A percentile compares a stretch with the other conserved stretches of the same genome.
Conservation (phyloP, 2,797 vertebrate species). For the Choloepus didactylus region DNA sequence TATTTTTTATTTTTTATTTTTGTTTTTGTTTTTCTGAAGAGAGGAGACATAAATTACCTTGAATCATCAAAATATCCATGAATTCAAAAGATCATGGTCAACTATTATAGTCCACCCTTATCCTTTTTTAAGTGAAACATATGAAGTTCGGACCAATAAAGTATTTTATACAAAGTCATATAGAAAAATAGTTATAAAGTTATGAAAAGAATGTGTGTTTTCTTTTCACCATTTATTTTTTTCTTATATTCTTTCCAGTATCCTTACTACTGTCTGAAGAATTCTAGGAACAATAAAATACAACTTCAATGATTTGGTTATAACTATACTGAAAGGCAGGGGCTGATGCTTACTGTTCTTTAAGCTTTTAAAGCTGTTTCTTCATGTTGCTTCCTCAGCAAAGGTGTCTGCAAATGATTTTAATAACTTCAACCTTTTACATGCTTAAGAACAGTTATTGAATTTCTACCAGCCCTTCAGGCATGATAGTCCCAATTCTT, state of each 20-base stretch:
- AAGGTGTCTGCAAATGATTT: slow-evolving; percentile 4
- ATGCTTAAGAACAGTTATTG: neutral
- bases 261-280: neutral
- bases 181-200: neutral
- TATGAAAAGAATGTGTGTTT: neutral
- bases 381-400: neutral
- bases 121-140: neutral
- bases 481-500: slow-evolving; percentile 2
- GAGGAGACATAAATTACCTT: neutral
- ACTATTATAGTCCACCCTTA: neutral
- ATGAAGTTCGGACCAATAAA: slow-evolving; percentile 4
- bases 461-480: slow-evolving; percentile 18
- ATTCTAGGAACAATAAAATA: neutral
- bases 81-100: neutral
- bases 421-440: neutral
- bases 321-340: neutral
- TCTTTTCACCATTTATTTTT: neutral
- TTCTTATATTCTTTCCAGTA: neutral
- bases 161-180: neutral
- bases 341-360: neutral
- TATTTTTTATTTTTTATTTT: too few species aligned
- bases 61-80: neutral
- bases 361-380: neutral
- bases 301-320: neutral
- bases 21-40: slow-evolving; percentile 1